phyloP scores from a whole-genome alignment of 2,888 invertebrate species.

The Lathronympha strigana region DNA sequence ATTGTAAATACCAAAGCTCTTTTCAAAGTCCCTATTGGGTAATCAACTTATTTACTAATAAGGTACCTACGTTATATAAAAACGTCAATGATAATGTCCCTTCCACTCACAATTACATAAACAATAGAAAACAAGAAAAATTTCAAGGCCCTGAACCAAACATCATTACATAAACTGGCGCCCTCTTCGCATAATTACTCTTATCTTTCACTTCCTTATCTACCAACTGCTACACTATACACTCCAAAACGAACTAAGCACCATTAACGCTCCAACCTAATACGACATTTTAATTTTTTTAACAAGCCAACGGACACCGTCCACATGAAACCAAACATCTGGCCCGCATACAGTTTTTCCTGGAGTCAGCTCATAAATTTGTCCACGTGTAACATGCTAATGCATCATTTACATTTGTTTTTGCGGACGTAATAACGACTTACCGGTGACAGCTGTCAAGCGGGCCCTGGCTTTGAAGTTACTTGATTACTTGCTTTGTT shows the following conservation, averaged over 20 bases:
- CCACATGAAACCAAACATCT: slow-evolving; percentile 47
- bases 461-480: slow-evolving; percentile 48
- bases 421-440: slow-evolving; percentile 45
- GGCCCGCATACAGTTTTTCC: slow-evolving; percentile 48
- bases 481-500: slow-evolving; percentile 22
- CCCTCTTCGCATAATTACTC: slow-evolving; percentile 27
- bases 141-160: slow-evolving; percentile 12
- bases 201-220: slow-evolving; percentile 39
- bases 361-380: slow-evolving; percentile 47
- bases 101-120: not conserved
- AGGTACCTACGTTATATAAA: no score
- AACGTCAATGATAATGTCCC: not conserved
- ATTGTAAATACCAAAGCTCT: no score
- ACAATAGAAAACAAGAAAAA: not conserved
- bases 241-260: not conserved
- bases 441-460: slow-evolving; percentile 64
- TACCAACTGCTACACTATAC: slow-evolving; percentile 28
- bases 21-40: no score
- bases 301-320: slow-evolving; percentile 32
- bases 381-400: slow-evolving; percentile 58
- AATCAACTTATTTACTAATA: no score
- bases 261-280: not conserved
- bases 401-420: slow-evolving; percentile 52
- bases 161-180: slow-evolving; percentile 25
- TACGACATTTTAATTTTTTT: not conserved